Evolutionary conservation across 2,113 vertebrate genomes (phyloP), one percentile per base, ranked within the genome.

Genomic region (Sylvia atricapilla): DNA sequence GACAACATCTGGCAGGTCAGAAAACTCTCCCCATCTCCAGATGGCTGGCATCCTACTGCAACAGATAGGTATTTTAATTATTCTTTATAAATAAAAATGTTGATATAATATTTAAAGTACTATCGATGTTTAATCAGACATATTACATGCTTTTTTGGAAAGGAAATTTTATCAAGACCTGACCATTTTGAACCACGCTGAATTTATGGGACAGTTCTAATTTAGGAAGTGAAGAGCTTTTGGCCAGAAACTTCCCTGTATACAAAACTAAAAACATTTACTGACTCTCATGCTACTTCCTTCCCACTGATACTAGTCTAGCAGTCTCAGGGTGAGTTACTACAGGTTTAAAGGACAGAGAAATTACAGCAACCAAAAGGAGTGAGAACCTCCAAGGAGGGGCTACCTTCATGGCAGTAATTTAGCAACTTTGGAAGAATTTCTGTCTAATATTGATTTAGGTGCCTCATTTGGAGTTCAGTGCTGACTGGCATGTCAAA

Each of bases 381-480:
- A n/a, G 20, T 18, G 35, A 82, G 62, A 75, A 55, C 9, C 24
- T 73, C 5, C 0, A 64, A 64, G 10, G 15, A 30, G 13, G 25
- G 22, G 6, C 9, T 66, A n/a, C 19, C 0, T 1, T 33, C 23
- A 46, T 3, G 9, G 25, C 0, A 1, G 8, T 52, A 91, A 56
- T 4, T 25, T 22, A 49, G 31, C 19, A 18, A 7, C 55, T 72
- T 79, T n/a, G 9, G 35, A 74, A 59, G 31, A 91, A 67, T 44
- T 68, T 82, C 30, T 78, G 13, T 59, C 50, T 78, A 87, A 47
- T 63, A 56, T 52, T 72, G 64, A 67, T 60, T 72, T 72, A 89
- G 53, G 6, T 47, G 33, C 9, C 27, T 44, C 18, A 31, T 78
- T 84, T 79, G 31, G 27, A 60, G 20, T 70, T 84, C 50, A 70